Conservation (phyloP, 2,888 invertebrate genomes). For the Hirtodrosophila alboralis region DNA sequence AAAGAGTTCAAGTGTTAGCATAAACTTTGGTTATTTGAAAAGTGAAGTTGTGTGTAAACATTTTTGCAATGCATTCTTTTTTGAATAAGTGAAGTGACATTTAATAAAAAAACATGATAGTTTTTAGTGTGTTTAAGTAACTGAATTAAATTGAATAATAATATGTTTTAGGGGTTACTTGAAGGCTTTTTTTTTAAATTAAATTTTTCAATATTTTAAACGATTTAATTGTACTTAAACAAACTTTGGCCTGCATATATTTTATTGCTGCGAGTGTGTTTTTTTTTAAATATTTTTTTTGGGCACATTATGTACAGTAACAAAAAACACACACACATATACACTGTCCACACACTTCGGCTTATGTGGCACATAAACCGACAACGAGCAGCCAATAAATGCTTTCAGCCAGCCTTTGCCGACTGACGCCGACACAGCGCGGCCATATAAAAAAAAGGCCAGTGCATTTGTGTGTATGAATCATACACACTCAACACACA, state of each 20-base stretch:
- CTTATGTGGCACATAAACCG: constrained; percentile 79
- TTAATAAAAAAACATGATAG: neutral
- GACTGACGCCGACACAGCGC: constrained; percentile 61
- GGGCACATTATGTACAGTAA: constrained; percentile 61
- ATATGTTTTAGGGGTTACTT: no score
- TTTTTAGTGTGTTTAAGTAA: constrained; percentile 4
- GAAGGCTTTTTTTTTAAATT: no score
- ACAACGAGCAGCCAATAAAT: constrained; percentile 80
- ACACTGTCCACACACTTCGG: constrained; percentile 69
- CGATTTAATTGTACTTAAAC: constrained; percentile 64
- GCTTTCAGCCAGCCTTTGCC: constrained; percentile 68
- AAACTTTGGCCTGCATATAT: constrained; percentile 49
- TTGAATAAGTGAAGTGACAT: constrained; percentile 1
- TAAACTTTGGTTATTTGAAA: constrained; percentile 16
- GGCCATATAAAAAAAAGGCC: constrained; percentile 69
- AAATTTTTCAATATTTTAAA: constrained; percentile 28
- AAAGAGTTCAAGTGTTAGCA: constrained; percentile 15
- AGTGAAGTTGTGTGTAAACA: constrained; percentile 22
- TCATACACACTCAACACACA: constrained; percentile 43
- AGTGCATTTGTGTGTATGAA: constrained; percentile 71
- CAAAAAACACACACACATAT: constrained; percentile 29
- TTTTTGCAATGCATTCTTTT: constrained; percentile 18
- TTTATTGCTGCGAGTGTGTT: constrained; percentile 26
- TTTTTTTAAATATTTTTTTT: constrained; percentile 32
- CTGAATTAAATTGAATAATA: no score